Evolutionary conservation across 1,140 invertebrate genomes (phyloP).

Genomic region (Drosophila aff.): DNA sequence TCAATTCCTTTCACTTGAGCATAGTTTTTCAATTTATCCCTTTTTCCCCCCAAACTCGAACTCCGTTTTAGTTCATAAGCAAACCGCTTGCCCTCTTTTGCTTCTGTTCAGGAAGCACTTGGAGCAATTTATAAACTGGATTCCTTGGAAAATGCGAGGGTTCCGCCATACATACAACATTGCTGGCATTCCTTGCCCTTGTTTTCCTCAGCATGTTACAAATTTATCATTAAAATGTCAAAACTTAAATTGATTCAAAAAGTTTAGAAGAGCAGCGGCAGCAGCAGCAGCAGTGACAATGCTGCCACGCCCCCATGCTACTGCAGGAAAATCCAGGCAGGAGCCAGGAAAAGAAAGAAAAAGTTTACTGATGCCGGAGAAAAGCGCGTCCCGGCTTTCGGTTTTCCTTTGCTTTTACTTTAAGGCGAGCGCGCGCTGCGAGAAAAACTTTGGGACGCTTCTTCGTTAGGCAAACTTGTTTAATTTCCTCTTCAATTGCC

Average conservation of each 20-base stretch:
- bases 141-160: conserved; percentile 43
- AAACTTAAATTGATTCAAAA: conserved; percentile 84
- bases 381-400: conserved; percentile 17
- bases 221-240: conserved; percentile 84
- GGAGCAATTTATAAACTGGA: conserved; percentile 71
- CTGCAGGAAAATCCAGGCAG: conserved; percentile 27
- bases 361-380: conserved; percentile 39
- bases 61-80: conserved; percentile 47
- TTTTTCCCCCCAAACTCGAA: conserved; percentile 5
- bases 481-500: conserved; percentile 82
- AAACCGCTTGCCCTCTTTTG: conserved; percentile 24
- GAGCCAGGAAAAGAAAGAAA: conserved; percentile 39
- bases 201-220: conserved; percentile 68
- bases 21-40: conserved; percentile 42
- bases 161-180: conserved; percentile 28
- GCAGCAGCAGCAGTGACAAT: conserved; percentile 48
- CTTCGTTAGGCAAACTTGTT: conserved; percentile 81
- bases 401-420: conserved; percentile 65
- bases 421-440: conserved; percentile 66
- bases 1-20: conserved; percentile 35
- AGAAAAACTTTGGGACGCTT: conserved; percentile 64
- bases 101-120: conserved; percentile 33
- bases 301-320: conserved; percentile 34
- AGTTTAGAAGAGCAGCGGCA: conserved; percentile 51
- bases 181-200: conserved; percentile 53